A percentile compares a stretch with the other conserved stretches of the same genome.
Conservation (phyloP, 2,888 invertebrate genomes). For the Andrena minutula region DNA sequence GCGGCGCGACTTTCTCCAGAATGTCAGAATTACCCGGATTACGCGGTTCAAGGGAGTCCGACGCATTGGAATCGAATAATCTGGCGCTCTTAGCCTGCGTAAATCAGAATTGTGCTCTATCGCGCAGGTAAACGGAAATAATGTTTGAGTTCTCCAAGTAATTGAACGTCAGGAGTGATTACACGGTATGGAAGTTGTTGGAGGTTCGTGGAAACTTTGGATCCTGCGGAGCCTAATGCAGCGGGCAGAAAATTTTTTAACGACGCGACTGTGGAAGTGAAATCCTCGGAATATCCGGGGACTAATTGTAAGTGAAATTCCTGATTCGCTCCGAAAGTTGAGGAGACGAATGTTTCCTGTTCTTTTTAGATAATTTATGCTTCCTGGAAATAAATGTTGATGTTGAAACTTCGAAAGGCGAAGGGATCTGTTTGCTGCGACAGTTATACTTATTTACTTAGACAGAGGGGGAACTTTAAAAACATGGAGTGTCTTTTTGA, state of each 20-base stretch:
- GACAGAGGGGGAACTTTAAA: too few relatives aligned
- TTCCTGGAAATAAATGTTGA: too few relatives aligned
- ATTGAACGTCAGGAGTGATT: background rate
- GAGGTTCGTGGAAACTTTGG: conserved; percentile 10
- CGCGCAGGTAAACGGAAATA: conserved; percentile 22
- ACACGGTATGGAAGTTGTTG: too few relatives aligned
- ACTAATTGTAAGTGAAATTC: background rate
- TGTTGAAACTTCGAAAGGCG: too few relatives aligned
- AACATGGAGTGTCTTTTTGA: too few relatives aligned
- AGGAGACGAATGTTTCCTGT: too few relatives aligned
- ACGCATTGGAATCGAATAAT: conserved; percentile 35
- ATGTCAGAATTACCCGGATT: conserved; percentile 45
- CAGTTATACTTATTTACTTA: too few relatives aligned
- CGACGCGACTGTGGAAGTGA: background rate
- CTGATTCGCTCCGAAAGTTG: background rate
- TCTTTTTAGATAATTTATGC: too few relatives aligned
- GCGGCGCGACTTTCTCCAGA: conserved; percentile 33
- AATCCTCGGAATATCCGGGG: background rate
- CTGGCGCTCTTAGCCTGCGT: conserved; percentile 19
- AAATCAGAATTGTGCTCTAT: conserved; percentile 26
- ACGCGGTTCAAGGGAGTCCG: conserved; percentile 25
- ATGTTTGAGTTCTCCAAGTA: background rate
- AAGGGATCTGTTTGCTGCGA: too few relatives aligned
- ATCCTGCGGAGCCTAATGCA: background rate
- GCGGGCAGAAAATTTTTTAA: background rate